A percentile compares a stretch with the other conserved stretches of the same genome.
phyloP scores from a whole-genome alignment of 1,140 invertebrate species.

The Oryctes rhinoceros region DNA sequence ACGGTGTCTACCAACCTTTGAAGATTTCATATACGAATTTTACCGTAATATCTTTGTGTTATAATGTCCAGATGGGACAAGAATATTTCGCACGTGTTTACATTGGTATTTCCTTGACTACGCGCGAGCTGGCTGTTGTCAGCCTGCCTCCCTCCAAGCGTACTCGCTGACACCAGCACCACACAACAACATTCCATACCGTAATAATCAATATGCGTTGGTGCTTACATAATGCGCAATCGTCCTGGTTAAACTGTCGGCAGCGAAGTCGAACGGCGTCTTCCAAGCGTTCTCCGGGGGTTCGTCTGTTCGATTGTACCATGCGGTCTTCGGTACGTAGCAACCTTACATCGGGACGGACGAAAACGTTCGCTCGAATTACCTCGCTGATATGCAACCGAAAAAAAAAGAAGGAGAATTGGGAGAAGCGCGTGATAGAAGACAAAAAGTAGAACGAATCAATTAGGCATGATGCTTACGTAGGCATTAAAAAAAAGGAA shows the following conservation, averaged over 20 bases:
- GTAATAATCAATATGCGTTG: constrained; percentile 7
- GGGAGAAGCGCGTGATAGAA: neutral
- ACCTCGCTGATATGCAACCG: neutral
- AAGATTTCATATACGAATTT: too few species aligned
- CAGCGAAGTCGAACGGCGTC: neutral
- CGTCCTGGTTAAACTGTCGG: constrained; percentile 3
- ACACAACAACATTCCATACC: constrained; percentile 7
- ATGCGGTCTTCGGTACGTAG: neutral
- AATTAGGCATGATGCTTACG: neutral
- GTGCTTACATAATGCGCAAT: constrained; percentile 13
- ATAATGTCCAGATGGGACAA: neutral
- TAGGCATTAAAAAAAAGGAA: neutral
- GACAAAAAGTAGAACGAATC: neutral
- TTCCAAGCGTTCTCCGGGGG: neutral
- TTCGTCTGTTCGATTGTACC: constrained; percentile 2
- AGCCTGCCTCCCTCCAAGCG: neutral
- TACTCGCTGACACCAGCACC: neutral
- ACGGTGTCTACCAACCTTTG: too few species aligned
- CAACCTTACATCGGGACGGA: neutral
- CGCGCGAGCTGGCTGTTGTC: neutral
- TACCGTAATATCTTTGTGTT: too few species aligned
- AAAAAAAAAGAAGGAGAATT: neutral
- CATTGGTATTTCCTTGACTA: neutral
- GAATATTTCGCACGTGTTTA: neutral
- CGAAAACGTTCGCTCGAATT: neutral